Percentiles rank a stretch among this genome's conserved stretches.
phyloP scores from a whole-genome alignment of 2,888 invertebrate species.

The Nasonia oneida region DNA sequence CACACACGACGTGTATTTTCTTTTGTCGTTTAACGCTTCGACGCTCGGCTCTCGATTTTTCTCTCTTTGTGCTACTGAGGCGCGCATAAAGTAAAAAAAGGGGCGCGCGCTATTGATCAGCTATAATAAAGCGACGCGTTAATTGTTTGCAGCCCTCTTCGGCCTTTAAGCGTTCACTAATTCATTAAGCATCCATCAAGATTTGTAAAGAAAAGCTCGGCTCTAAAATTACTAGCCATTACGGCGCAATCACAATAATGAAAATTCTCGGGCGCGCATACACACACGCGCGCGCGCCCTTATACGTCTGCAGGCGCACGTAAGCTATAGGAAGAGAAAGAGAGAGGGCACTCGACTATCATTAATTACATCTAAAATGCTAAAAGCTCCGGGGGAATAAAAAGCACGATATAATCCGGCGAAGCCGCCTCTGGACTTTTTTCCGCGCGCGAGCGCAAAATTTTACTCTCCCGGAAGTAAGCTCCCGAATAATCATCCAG shows the following conservation, averaged over 20 bases:
- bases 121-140: not conserved
- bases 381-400: constrained; percentile 44
- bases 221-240: not conserved
- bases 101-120: not conserved
- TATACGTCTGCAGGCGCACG: not conserved
- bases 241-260: constrained; percentile 6
- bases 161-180: not conserved
- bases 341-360: constrained; percentile 20
- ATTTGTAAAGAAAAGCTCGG: not conserved
- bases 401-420: constrained; percentile 40
- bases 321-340: not conserved
- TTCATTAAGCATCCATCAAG: not conserved
- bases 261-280: not conserved
- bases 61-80: not conserved
- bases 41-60: constrained; percentile 24
- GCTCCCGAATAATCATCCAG: constrained; percentile 51
- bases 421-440: not conserved
- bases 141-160: not conserved
- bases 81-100: not conserved
- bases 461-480: constrained; percentile 50
- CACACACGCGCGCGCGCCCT: not conserved
- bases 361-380: constrained; percentile 60
- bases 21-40: constrained; percentile 43
- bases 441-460: constrained; percentile 59
- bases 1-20: constrained; percentile 26